Base-by-base conservation (phyloP, 2,888 invertebrate species). In the Netelia melanura region DNA sequence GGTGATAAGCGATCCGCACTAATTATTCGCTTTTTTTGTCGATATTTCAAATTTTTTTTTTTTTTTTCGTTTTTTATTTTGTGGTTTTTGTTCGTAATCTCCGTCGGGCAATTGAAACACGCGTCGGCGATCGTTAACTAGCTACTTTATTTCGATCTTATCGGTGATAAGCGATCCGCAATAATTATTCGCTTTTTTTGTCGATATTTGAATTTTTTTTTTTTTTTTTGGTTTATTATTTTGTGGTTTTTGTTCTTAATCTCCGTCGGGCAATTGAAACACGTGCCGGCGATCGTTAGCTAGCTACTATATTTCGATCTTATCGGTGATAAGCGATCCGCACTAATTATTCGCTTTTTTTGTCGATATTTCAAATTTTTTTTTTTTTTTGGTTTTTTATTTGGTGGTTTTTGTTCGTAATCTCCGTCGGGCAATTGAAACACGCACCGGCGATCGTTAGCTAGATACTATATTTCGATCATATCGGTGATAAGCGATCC, bases 21-120 rank as follows among this genome's bases (percentile, higher is more conserved):
- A 62, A 76, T 61, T 30, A 10, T 61, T 38, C 58, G 0, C 17
- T 23, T 74, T 81, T 81, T 74, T 80, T 67, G 25, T 56, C 67
- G 1, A 2, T 21, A 44, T 62, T 52, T 61, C 11, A 71, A 11
- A 0, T 3, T 25, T 25, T 25, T 25, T 3, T 25, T 25, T 25
- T 25, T 25, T 2, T 25, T 25, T 25, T 3, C 0, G 10, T 52
- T 17, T 38, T 25, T 21, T 14, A 1, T 48, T 25, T 48, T 25
- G 23, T 71, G 56, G 0, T 30, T 30, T 30, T 30, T 30, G 14
- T 14, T 30, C 48, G n/a, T 43, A 58, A 56, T 76, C 58, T 76
- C 43, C 14, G 23, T 67, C 67, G 56, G 67, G 67, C 67, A 56
- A 23, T 58, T 25, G 3, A 23, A 65, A 44, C 67, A 30, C 67